Conservation (phyloP, 2,888 invertebrate species). For the Mythimna albipuncta region DNA sequence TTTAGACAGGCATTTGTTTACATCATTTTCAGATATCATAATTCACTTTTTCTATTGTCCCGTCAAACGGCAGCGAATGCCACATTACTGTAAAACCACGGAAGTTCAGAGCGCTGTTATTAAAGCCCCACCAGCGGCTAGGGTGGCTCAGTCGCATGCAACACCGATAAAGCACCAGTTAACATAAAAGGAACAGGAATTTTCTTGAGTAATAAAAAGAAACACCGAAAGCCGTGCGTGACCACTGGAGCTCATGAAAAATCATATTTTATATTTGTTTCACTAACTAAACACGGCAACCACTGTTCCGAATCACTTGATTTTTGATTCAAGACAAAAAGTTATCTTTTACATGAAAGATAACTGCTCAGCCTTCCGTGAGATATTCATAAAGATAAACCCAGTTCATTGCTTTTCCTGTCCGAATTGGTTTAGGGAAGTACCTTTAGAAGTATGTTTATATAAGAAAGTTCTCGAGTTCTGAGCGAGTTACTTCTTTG, state of each 20-base stretch:
- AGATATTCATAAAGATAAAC: constrained; percentile 49
- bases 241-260: constrained; percentile 80
- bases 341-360: constrained; percentile 49
- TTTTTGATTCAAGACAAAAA: constrained; percentile 52
- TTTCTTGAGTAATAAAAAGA: constrained; percentile 83
- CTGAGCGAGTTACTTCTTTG: neutral
- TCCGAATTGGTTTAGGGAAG: constrained; percentile 16
- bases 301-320: constrained; percentile 51
- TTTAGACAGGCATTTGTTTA: neutral
- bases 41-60: constrained; percentile 31
- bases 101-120: constrained; percentile 64
- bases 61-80: constrained; percentile 10
- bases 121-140: constrained; percentile 73
- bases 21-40: neutral
- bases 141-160: constrained; percentile 81
- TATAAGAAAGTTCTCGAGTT: constrained; percentile 4
- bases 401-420: constrained; percentile 30
- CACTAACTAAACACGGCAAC: constrained; percentile 64
- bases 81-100: constrained; percentile 32
- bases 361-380: constrained; percentile 34
- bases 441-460: neutral
- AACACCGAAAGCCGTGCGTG: constrained; percentile 82
- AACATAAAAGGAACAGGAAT: constrained; percentile 84
- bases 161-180: constrained; percentile 85
- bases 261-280: constrained; percentile 83